These are phyloP conservation scores for Ramphastos sulfuratus DNA, from an alignment of 2,113 vertebrate genomes.

Conservation along the genomic window DNA sequence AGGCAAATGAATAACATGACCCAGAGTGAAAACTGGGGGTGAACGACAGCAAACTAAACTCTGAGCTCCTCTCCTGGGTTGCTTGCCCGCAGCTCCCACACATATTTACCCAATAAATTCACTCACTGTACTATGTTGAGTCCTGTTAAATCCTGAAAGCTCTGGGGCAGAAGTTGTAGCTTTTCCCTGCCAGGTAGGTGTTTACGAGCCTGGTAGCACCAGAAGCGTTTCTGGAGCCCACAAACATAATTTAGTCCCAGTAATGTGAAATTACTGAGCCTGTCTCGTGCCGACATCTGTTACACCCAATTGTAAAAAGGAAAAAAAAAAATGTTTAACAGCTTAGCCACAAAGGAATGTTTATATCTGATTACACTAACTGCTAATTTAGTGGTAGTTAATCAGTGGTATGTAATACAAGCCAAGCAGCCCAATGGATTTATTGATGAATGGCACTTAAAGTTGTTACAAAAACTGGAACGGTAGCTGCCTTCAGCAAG, in stretches of 20 bases:
- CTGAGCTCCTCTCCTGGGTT: background rate
- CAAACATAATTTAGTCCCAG: conserved; percentile 72
- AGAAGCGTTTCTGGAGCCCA: conserved; percentile 71
- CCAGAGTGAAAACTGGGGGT: background rate
- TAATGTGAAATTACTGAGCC: conserved; percentile 66
- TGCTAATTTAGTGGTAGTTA: conserved; percentile 75
- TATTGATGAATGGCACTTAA: conserved; percentile 62
- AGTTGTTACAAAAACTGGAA: conserved; percentile 2
- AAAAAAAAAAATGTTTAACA: conserved; percentile 55
- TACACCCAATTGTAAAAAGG: conserved; percentile 59
- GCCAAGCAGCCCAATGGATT: conserved; percentile 49
- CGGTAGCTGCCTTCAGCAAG: background rate
- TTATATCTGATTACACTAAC: conserved; percentile 75
- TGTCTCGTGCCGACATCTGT: conserved; percentile 63
- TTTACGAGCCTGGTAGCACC: conserved; percentile 72
- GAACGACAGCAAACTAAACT: background rate
- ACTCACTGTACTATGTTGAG: background rate
- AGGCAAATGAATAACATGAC: background rate
- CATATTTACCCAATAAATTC: conserved; percentile 26
- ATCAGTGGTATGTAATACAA: conserved; percentile 67
- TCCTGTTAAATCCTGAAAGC: conserved; percentile 25
- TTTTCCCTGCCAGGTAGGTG: conserved; percentile 68
- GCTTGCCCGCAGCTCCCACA: background rate
- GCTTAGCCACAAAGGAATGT: conserved; percentile 74
- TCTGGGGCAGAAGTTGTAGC: conserved; percentile 43